phyloP scores from a whole-genome alignment of 2,888 invertebrate species.

The Drosophila eohydei region DNA sequence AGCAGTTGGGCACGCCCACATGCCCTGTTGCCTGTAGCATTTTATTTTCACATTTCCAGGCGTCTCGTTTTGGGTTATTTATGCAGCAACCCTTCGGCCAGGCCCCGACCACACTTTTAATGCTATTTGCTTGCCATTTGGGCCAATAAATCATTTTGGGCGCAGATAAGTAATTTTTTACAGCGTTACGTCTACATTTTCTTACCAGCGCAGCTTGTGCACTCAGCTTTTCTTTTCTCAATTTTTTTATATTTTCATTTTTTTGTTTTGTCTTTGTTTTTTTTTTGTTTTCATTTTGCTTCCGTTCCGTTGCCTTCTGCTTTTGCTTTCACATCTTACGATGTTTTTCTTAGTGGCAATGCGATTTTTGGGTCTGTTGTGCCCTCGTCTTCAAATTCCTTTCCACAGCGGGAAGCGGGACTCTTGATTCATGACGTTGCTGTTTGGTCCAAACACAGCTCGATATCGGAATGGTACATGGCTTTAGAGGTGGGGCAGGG shows the following conservation, averaged over 20 bases:
- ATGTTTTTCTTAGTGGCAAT: constrained; percentile 51
- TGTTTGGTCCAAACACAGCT: constrained; percentile 55
- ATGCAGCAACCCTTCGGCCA: constrained; percentile 70
- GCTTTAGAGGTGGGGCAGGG: background rate
- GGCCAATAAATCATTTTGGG: constrained; percentile 79
- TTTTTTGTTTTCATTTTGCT: constrained; percentile 12
- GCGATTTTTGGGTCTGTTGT: constrained; percentile 51
- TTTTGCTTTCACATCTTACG: constrained; percentile 23
- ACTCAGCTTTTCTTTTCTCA: constrained; percentile 31
- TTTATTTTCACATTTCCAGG: constrained; percentile 55
- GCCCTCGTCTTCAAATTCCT: constrained; percentile 25
- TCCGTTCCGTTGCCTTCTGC: constrained; percentile 30
- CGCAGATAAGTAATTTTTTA: constrained; percentile 77
- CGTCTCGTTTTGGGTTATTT: constrained; percentile 61
- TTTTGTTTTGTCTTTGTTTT: constrained; percentile 19
- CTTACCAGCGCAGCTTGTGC: constrained; percentile 46
- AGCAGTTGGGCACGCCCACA: constrained; percentile 47
- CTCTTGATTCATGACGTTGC: constrained; percentile 73
- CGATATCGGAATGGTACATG: constrained; percentile 35
- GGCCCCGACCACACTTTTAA: constrained; percentile 69
- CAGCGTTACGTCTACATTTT: constrained; percentile 48
- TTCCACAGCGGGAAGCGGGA: constrained; percentile 39
- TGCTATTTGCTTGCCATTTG: constrained; percentile 80
- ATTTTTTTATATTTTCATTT: constrained; percentile 6
- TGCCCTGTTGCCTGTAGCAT: constrained; percentile 24